These are phyloP conservation scores for Anseranas semipalmata DNA, from an alignment of 2,113 vertebrate species.

Conservation along the genomic window DNA sequence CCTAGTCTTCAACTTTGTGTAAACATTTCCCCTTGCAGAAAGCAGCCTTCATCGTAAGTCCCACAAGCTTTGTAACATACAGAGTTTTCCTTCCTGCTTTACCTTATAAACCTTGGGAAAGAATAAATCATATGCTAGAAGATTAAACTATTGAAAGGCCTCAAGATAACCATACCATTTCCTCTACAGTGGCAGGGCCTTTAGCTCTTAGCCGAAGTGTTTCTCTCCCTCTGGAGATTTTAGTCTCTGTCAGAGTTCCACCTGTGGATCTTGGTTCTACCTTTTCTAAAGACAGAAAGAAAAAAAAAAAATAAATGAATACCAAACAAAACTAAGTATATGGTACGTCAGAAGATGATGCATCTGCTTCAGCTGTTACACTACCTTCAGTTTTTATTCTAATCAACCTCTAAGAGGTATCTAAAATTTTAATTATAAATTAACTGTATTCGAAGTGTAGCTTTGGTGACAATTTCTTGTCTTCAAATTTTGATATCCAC, in stretches of 20 bases:
- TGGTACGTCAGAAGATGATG: background rate
- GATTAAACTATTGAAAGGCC: background rate
- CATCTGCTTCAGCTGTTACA: background rate
- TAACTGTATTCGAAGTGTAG: background rate
- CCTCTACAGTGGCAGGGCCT: constrained; percentile 90
- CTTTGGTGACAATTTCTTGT: background rate
- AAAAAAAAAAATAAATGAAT: background rate
- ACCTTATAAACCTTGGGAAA: background rate
- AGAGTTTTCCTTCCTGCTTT: background rate
- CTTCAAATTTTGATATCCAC: background rate
- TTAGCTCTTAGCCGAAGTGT: constrained; percentile 91
- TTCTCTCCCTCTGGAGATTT: constrained; percentile 82
- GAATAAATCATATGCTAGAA: background rate
- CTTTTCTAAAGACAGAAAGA: constrained; percentile 81
- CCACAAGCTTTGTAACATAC: background rate
- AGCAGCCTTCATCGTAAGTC: background rate
- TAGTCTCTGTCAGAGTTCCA: constrained; percentile 76
- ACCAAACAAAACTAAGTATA: background rate
- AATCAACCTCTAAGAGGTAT: background rate
- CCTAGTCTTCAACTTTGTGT: background rate
- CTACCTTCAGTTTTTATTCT: background rate
- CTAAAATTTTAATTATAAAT: background rate
- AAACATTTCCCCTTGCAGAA: background rate
- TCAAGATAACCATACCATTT: constrained; percentile 79
- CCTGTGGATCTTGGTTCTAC: constrained; percentile 87